Evolutionary conservation across 2,113 vertebrate species (phyloP).

Genomic region (Ardeotis arabs): DNA sequence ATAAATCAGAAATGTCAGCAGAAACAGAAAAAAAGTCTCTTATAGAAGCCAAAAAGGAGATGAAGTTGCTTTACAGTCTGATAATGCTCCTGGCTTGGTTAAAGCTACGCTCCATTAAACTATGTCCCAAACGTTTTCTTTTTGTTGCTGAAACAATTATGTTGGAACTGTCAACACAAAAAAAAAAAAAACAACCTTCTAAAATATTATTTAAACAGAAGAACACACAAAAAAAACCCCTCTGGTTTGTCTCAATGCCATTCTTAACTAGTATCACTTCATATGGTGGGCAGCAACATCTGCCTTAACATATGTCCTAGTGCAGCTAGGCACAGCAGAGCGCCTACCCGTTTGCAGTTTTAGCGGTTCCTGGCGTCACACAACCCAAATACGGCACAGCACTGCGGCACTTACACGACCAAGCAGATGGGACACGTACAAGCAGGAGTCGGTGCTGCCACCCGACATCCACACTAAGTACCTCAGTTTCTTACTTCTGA

Average conservation of each 20-base stretch:
- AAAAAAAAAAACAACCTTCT: no score
- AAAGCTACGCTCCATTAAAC: not conserved
- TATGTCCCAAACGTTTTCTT: not conserved
- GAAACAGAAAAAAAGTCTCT: not conserved
- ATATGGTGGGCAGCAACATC: not conserved
- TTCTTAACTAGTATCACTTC: not conserved
- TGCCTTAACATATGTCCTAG: not conserved
- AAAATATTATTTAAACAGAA: not conserved
- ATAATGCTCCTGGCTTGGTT: not conserved
- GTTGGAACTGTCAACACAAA: not conserved
- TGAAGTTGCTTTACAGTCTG: not conserved
- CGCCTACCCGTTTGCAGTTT: fast-evolving
- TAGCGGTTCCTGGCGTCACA: not conserved
- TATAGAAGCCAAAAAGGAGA: not conserved
- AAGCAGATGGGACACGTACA: fast-evolving
- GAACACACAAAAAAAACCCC: not conserved
- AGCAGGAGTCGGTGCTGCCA: not conserved
- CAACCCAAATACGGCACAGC: fast-evolving
- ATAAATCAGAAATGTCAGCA: not conserved
- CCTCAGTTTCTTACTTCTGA: fast-evolving
- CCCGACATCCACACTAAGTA: not conserved
- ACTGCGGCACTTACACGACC: fast-evolving
- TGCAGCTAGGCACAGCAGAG: not conserved
- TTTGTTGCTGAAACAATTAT: not conserved
- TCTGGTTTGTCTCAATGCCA: not conserved